Evolutionary conservation across 2,888 invertebrate genomes (phyloP), one percentile per base, ranked within the genome.

Genomic region (Sisyra terminalis): DNA sequence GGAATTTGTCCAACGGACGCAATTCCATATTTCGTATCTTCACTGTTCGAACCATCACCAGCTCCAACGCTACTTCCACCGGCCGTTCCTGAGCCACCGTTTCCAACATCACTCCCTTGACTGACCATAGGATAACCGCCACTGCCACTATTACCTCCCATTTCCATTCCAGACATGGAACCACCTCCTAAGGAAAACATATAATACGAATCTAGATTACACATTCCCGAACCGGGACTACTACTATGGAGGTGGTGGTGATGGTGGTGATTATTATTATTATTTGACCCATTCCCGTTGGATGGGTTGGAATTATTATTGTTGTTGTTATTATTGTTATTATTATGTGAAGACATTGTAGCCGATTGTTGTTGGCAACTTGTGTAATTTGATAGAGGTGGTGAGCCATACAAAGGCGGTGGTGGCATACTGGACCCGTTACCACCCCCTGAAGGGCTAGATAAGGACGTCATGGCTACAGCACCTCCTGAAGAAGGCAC

Each of bases 11-110:
- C 18, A 43, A 47, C 50, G 46, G 48, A 50, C 50, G 43, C 90
- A 62, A 92, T 90, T 47, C 88, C 84, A 66, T 90, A 85, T 70
- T 92, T 92, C 56, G 89, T 87, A 67, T 94, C 94, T 48, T 90
- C 84, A 56, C 83, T 76, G 56, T 89, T 88, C 50, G 75, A 75
- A 48, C 73, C 69, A 46, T 75, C 69, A 45, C 57, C 52, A 29
- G 29, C 34, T 29, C 9, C 24, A 16, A 49, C 46, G 11, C 37
- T 37, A 18, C 37, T 37, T 7, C 50, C 51, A 46, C 51, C 57
- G 47, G 50, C 51, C 40, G 49, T 54, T 40, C 52, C 48, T 46
- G 58, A 53, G 46, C 47, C 56, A 52, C 46, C 37, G 67, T 94
- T 94, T 48, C 90, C 84, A 56, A 83, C 76, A 56, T 88, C 88